Evolutionary conservation across 2,888 invertebrate genomes (phyloP).

Genomic region (Scotopteryx bipunctaria): DNA sequence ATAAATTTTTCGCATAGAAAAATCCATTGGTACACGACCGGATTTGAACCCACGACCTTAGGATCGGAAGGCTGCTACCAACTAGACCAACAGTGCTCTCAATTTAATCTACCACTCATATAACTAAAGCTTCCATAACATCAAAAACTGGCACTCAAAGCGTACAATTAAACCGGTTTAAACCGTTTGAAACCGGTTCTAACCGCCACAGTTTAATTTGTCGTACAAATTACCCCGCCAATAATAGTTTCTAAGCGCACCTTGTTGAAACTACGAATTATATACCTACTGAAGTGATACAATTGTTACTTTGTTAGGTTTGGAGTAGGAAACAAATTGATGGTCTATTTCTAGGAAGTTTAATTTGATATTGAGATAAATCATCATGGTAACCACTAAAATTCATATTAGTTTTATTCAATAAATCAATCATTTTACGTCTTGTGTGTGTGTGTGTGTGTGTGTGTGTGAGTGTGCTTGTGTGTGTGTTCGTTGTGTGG

Average conservation of each 20-base stretch:
- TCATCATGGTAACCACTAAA: too few relatives aligned
- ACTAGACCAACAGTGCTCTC: too few relatives aligned
- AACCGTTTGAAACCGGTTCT: constrained; percentile 16
- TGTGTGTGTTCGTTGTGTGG: too few relatives aligned
- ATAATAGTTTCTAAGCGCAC: constrained; percentile 31
- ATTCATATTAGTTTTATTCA: too few relatives aligned
- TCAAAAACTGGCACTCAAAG: neutral
- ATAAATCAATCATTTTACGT: too few relatives aligned
- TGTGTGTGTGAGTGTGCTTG: too few relatives aligned
- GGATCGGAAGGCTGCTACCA: too few relatives aligned
- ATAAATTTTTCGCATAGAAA: too few relatives aligned
- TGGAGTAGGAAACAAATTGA: neutral
- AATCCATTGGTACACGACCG: too few relatives aligned
- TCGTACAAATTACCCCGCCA: constrained; percentile 30
- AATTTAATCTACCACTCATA: neutral
- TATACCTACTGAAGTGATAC: constrained; percentile 15
- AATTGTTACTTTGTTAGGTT: constrained; percentile 8
- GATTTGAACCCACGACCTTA: too few relatives aligned
- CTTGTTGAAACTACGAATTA: constrained; percentile 33
- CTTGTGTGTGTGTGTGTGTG: too few relatives aligned
- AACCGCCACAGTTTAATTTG: constrained; percentile 28
- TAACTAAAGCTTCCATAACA: neutral
- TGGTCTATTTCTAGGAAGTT: neutral
- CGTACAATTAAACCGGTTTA: constrained; percentile 15
- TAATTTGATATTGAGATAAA: neutral